Evolutionary conservation across 2,113 vertebrate genomes (phyloP).

Genomic region (Eurystomus gularis): DNA sequence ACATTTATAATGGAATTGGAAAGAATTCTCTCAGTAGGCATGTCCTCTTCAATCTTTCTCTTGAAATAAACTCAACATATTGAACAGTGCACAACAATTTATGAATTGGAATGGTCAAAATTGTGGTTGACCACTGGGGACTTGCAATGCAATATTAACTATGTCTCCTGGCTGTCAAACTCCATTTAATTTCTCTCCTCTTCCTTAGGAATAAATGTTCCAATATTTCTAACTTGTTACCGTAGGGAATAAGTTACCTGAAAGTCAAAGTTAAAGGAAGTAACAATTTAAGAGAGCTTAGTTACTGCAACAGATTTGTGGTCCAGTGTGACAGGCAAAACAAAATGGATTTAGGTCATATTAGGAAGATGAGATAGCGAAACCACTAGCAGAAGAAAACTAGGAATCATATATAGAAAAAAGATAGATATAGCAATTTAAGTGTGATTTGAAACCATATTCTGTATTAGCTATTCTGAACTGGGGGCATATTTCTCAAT

Average conservation of each 20-base stretch:
- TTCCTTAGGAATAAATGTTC: slow-evolving; percentile 26
- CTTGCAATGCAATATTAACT: neutral
- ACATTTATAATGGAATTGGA: neutral
- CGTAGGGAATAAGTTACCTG: slow-evolving; percentile 7
- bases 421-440: neutral
- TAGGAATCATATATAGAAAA: neutral
- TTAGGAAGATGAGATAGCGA: neutral
- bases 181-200: slow-evolving; percentile 51
- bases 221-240: slow-evolving; percentile 3
- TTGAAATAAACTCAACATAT: slow-evolving; percentile 39
- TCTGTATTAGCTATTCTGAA: neutral
- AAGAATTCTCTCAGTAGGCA: neutral
- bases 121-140: slow-evolving; percentile 10
- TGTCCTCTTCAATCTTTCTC: neutral
- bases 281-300: slow-evolving; percentile 1
- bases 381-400: neutral
- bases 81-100: slow-evolving; percentile 33
- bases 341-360: neutral
- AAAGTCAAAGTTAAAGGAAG: slow-evolving; percentile 39
- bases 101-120: neutral
- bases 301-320: neutral
- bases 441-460: neutral
- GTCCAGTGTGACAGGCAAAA: neutral
- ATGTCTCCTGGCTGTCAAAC: slow-evolving; percentile 24
- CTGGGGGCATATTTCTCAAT: neutral